Conservation (phyloP, 2,888 invertebrate species). For the Margaritifera margaritifera region DNA sequence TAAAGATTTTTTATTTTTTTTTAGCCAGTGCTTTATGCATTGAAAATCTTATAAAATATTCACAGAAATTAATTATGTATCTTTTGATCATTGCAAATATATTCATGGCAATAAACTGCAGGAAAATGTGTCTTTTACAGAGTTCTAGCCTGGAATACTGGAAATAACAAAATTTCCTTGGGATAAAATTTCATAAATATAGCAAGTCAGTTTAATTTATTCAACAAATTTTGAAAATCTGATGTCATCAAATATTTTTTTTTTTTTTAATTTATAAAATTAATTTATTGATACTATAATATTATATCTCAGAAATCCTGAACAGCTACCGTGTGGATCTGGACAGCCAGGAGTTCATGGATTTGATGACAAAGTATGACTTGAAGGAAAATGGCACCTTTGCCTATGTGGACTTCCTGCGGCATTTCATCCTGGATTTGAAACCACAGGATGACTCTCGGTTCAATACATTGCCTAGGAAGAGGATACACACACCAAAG, state of each 20-base stretch:
- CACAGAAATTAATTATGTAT: no score
- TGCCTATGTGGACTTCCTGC: slow-evolving; percentile 67
- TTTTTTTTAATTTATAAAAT: not conserved
- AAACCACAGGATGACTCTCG: slow-evolving; percentile 45
- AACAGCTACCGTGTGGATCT: slow-evolving; percentile 51
- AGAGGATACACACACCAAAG: slow-evolving; percentile 47
- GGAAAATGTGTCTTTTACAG: no score
- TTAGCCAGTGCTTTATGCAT: no score
- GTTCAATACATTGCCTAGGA: slow-evolving; percentile 32
- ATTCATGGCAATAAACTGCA: no score
- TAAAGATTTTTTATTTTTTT: no score
- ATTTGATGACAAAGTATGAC: slow-evolving; percentile 68
- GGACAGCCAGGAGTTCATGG: slow-evolving; percentile 57
- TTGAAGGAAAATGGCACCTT: slow-evolving; percentile 65
- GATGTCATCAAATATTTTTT: slow-evolving; percentile 2
- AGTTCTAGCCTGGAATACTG: no score
- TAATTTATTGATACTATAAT: no score
- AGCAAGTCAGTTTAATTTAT: not conserved
- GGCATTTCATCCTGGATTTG: slow-evolving; percentile 65
- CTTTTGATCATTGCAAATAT: no score
- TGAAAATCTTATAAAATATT: no score
- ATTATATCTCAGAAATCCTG: slow-evolving; percentile 52
- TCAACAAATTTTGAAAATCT: no score
- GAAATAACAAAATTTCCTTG: no score
- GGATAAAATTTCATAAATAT: no score